A percentile compares a stretch with the other conserved stretches of the same genome.
These are phyloP conservation scores for Empis livida DNA, from an alignment of 2,888 invertebrate genomes.

Conservation along the genomic window DNA sequence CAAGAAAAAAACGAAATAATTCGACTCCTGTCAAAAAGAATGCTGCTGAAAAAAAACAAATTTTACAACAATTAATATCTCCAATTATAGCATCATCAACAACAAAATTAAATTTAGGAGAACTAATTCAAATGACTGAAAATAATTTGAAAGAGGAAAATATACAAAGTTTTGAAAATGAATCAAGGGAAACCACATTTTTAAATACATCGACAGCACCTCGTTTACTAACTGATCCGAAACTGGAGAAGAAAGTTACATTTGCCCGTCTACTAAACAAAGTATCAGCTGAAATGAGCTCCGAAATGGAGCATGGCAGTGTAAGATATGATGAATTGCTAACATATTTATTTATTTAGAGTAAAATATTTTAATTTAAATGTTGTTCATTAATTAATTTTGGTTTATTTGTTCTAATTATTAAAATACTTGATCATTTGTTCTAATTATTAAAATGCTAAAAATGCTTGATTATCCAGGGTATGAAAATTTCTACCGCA, in stretches of 20 bases:
- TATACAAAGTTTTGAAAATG: neutral
- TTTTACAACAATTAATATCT: conserved; percentile 62
- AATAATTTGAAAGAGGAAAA: conserved; percentile 35
- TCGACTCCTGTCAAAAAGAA: conserved; percentile 66
- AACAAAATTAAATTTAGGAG: conserved; percentile 47
- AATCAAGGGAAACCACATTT: conserved; percentile 44
- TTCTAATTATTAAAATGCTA: too few species aligned
- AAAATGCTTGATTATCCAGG: too few species aligned
- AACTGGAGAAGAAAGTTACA: conserved; percentile 65
- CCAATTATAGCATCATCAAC: conserved; percentile 48
- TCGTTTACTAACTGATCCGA: conserved; percentile 46
- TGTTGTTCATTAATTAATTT: too few species aligned
- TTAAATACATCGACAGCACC: conserved; percentile 37
- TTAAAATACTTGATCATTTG: too few species aligned
- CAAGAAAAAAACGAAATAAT: conserved; percentile 65
- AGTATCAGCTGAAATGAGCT: conserved; percentile 66
- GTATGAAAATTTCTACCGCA: too few species aligned
- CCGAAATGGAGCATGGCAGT: conserved; percentile 50
- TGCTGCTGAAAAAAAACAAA: conserved; percentile 64
- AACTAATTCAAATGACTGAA: conserved; percentile 61
- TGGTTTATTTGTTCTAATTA: too few species aligned
- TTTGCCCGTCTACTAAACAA: conserved; percentile 61
- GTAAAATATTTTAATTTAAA: too few species aligned
- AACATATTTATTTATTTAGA: too few species aligned
- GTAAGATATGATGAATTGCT: too few species aligned